Evolutionary conservation across 2,113 vertebrate species (phyloP).

Genomic region (Bos javanicus): DNA sequence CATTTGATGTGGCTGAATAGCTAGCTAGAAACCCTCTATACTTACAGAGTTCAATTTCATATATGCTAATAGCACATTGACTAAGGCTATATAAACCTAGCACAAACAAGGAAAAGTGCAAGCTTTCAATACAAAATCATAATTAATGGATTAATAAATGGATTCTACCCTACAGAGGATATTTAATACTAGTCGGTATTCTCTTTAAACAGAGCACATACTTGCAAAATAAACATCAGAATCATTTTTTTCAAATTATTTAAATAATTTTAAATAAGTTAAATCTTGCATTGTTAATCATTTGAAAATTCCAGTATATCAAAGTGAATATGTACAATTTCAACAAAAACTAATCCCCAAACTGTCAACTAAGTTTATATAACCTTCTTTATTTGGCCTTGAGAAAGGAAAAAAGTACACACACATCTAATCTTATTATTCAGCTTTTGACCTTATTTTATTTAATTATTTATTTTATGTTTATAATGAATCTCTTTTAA

Average conservation of each 20-base stretch:
- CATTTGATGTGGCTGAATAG: background rate
- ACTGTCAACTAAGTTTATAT: background rate
- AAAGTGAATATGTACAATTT: background rate
- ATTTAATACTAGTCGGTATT: background rate
- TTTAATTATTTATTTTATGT: slow-evolving; percentile 28
- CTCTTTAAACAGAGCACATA: background rate
- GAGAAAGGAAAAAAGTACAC: background rate
- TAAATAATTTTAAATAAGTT: background rate
- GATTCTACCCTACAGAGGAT: background rate
- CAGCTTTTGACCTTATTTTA: slow-evolving; percentile 41
- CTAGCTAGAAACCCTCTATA: background rate
- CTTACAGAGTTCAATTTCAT: background rate
- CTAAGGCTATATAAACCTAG: background rate
- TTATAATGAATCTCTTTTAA: slow-evolving; percentile 28
- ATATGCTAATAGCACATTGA: background rate
- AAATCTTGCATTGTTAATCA: background rate
- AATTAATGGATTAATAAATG: background rate
- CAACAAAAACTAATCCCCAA: background rate
- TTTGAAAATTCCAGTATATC: background rate
- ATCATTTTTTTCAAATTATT: background rate
- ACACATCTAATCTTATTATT: background rate
- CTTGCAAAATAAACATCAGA: background rate
- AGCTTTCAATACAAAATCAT: background rate
- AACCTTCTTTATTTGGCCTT: background rate
- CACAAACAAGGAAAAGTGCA: background rate